phyloP scores from a whole-genome alignment of 1,140 invertebrate species.

The Orchesella cincta region DNA sequence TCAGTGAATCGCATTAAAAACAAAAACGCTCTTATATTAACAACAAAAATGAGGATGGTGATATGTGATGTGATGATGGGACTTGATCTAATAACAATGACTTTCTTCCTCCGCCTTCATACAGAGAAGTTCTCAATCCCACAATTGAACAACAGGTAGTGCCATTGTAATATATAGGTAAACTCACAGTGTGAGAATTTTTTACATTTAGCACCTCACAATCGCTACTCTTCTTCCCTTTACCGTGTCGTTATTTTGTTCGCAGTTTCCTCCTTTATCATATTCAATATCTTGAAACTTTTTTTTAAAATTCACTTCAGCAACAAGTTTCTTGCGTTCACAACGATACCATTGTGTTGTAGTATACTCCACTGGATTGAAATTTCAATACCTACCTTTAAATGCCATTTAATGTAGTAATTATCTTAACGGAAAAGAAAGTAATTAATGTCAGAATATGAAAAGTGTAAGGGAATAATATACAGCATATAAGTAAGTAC shows the following conservation, averaged over 20 bases:
- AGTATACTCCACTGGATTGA: background rate
- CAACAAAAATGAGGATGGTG: conserved; percentile 6
- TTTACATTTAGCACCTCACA: background rate
- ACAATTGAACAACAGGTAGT: background rate
- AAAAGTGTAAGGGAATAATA: too few species aligned
- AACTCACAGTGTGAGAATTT: conserved; percentile 24
- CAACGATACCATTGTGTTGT: background rate
- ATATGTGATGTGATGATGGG: background rate
- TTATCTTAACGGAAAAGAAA: conserved; percentile 28
- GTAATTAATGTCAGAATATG: conserved; percentile 12
- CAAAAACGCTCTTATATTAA: background rate
- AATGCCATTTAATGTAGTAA: conserved; percentile 25
- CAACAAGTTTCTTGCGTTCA: background rate
- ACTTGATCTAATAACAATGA: conserved; percentile 24
- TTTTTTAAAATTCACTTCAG: background rate
- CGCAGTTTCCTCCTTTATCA: background rate
- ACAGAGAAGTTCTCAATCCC: background rate
- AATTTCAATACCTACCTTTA: conserved; percentile 12
- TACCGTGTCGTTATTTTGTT: background rate
- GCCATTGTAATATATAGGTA: background rate
- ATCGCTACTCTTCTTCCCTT: background rate
- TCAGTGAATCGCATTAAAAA: background rate
- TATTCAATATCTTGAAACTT: background rate
- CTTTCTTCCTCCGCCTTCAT: conserved; percentile 3
- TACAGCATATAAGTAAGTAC: background rate